Percentiles rank a stretch among this genome's conserved stretches.
Conservation (phyloP, 2,888 invertebrate species). For the Andrena minutula region DNA sequence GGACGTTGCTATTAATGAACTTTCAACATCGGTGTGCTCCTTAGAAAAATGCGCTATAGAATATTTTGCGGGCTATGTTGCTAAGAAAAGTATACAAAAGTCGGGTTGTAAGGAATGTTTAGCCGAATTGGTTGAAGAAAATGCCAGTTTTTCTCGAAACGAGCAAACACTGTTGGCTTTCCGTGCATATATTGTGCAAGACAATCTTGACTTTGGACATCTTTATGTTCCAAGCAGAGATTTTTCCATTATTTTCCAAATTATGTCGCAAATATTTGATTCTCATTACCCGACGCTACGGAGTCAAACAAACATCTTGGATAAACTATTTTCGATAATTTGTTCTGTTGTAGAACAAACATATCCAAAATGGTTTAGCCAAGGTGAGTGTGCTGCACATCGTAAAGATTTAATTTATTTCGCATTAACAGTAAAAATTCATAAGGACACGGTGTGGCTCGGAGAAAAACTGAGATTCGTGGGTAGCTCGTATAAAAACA, state of each 20-base stretch:
- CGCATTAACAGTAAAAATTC: constrained; percentile 3
- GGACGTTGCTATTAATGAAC: background rate
- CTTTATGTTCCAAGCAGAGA: background rate
- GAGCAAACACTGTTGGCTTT: background rate
- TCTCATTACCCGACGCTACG: background rate
- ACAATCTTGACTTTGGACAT: background rate
- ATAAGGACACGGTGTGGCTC: background rate
- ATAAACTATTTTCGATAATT: too few relatives aligned
- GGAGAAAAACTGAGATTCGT: too few relatives aligned
- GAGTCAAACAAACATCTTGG: too few relatives aligned
- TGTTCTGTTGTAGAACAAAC: background rate
- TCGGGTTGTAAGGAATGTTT: background rate
- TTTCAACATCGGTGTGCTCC: background rate
- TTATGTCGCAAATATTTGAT: background rate
- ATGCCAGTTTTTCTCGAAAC: too few relatives aligned
- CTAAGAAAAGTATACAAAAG: background rate
- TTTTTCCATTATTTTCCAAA: constrained; percentile 10
- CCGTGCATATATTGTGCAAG: background rate
- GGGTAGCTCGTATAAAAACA: background rate
- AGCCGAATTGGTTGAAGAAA: background rate
- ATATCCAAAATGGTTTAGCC: constrained; percentile 11
- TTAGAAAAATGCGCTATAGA: constrained; percentile 8
- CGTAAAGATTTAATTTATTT: constrained; percentile 7
- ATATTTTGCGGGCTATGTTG: constrained; percentile 9
- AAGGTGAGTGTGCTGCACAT: constrained; percentile 1